phyloP scores from a whole-genome alignment of 2,888 invertebrate genomes.

The Parthenolecanium corni region DNA sequence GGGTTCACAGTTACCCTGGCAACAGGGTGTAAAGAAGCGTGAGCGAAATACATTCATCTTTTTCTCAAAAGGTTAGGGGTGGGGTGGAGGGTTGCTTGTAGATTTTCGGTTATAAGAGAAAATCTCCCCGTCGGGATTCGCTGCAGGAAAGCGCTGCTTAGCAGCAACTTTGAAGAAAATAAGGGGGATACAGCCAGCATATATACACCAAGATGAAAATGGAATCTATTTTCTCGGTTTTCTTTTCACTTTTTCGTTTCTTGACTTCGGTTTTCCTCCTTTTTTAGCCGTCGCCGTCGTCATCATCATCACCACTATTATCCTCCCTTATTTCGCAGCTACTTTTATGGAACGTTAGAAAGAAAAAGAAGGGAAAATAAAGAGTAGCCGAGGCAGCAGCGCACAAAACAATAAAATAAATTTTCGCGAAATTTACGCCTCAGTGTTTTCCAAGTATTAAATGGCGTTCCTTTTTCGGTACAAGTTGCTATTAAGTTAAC shows the following conservation, averaged over 20 bases:
- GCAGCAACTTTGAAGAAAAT: slow-evolving; percentile 23
- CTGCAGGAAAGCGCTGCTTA: slow-evolving; percentile 29
- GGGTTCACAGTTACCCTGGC: slow-evolving; percentile 15
- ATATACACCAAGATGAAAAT: slow-evolving; percentile 18
- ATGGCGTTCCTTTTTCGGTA: slow-evolving; percentile 11
- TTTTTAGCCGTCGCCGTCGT: no score
- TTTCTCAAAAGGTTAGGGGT: no score
- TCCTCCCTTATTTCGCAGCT: no score
- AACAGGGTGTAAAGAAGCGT: slow-evolving; percentile 25
- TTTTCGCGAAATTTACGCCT: slow-evolving; percentile 28
- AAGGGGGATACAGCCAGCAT: slow-evolving; percentile 18
- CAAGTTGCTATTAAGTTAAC: slow-evolving; percentile 25
- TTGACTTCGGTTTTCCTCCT: neutral
- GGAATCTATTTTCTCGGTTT: slow-evolving; percentile 25
- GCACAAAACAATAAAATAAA: slow-evolving; percentile 28
- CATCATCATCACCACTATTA: no score
- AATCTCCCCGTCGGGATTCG: slow-evolving; percentile 26
- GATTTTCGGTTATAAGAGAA: slow-evolving; percentile 17
- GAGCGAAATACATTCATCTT: slow-evolving; percentile 27
- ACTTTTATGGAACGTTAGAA: no score
- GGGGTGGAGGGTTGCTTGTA: neutral
- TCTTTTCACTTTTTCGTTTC: neutral
- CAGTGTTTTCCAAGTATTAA: slow-evolving; percentile 27
- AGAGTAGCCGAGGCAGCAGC: neutral
- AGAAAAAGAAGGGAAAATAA: no score